Evolutionary conservation across 2,113 vertebrate species (phyloP).

Genomic region (Tapirus terrestris): DNA sequence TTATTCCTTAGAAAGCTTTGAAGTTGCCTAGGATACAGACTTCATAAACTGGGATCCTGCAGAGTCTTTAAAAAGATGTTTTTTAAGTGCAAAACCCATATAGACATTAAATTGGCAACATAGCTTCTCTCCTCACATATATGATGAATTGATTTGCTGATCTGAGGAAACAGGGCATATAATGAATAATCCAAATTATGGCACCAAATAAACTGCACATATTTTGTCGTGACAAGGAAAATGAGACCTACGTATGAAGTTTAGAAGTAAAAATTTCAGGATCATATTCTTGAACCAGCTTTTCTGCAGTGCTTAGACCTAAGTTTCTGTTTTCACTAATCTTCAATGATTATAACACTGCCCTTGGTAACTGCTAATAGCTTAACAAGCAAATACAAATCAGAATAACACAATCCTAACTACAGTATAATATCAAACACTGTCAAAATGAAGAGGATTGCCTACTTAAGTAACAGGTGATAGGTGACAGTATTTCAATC

Average conservation of each 20-base stretch:
- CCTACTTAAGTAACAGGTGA: not conserved
- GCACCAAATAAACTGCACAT: not conserved
- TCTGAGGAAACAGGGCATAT: not conserved
- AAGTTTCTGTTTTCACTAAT: constrained; percentile 13
- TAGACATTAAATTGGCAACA: constrained; percentile 48
- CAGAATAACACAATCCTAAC: not conserved
- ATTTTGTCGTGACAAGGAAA: not conserved
- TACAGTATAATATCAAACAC: not conserved
- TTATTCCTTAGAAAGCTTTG: constrained; percentile 52
- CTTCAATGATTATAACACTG: not conserved
- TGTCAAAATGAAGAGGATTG: constrained; percentile 13
- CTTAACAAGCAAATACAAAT: constrained; percentile 10
- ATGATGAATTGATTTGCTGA: not conserved
- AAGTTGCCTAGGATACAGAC: constrained; percentile 79
- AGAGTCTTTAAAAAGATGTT: constrained; percentile 53
- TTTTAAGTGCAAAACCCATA: constrained; percentile 19
- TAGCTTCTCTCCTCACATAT: not conserved
- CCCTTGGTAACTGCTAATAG: not conserved
- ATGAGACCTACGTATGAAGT: not conserved
- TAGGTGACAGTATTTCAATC: not conserved
- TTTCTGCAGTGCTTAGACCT: not conserved
- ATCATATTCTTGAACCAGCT: not conserved
- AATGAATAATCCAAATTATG: constrained; percentile 23
- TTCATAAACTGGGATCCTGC: constrained; percentile 47
- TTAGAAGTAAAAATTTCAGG: constrained; percentile 2